Conservation (phyloP, 2,797 vertebrate genomes). For the Dallia pectoralis region DNA sequence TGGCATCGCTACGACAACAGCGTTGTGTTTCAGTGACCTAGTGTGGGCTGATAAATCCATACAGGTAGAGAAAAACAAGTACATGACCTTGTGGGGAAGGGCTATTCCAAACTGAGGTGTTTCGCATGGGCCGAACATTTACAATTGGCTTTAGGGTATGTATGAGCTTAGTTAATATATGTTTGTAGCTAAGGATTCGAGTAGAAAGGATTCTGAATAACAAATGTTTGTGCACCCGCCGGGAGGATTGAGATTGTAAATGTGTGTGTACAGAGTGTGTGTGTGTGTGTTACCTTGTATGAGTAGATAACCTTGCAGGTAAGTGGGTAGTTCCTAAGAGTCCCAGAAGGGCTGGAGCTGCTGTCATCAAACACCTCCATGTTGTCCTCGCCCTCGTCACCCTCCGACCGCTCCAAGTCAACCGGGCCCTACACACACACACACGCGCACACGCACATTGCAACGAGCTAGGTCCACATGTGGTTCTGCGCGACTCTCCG, state of each 20-base stretch:
- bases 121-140: too few species aligned
- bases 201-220: too few species aligned
- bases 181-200: too few species aligned
- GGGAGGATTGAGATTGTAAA: slow-evolving; percentile 6
- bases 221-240: too few species aligned
- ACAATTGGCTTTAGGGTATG: too few species aligned
- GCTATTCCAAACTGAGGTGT: too few species aligned
- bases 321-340: slow-evolving; percentile 92
- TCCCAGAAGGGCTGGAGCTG: slow-evolving; percentile 95
- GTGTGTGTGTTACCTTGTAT: slow-evolving; percentile 82
- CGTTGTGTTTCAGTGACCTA: neutral
- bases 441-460: slow-evolving; percentile 14
- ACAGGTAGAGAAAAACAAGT: too few species aligned
- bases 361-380: slow-evolving; percentile 98
- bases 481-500: neutral
- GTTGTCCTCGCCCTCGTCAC: slow-evolving; percentile 94
- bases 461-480: neutral
- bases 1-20: neutral
- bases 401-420: slow-evolving; percentile 89
- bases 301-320: slow-evolving; percentile 98
- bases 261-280: neutral
- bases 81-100: too few species aligned
- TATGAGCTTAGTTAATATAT: too few species aligned
- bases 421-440: slow-evolving; percentile 73
- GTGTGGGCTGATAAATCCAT: too few species aligned